Evolutionary conservation across 2,888 invertebrate genomes (phyloP).

Genomic region (Cephonodes hylas): DNA sequence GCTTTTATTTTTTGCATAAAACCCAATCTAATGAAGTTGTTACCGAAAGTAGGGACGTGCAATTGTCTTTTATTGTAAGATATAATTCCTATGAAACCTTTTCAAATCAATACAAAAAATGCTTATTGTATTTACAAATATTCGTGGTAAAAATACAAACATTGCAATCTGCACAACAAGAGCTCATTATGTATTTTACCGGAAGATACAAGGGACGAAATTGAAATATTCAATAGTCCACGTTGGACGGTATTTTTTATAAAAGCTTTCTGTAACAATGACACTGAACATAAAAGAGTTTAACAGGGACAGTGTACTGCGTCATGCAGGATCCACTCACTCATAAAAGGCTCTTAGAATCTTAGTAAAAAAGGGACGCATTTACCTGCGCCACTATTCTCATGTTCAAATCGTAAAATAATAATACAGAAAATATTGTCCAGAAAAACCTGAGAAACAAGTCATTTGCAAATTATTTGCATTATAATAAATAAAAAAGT

Average conservation of each 20-base stretch:
- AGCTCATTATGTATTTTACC: neutral
- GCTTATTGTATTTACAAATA: no score
- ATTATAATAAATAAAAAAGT: neutral
- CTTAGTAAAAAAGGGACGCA: constrained; percentile 16
- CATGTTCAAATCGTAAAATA: neutral
- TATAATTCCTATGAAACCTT: no score
- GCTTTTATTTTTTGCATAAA: no score
- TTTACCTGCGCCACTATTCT: constrained; percentile 14
- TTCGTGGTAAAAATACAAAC: no score
- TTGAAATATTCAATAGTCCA: neutral
- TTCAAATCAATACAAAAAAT: no score
- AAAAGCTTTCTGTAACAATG: constrained; percentile 16
- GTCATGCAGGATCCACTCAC: constrained; percentile 1
- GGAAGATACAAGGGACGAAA: neutral
- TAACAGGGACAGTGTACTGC: constrained; percentile 2
- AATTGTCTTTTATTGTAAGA: no score
- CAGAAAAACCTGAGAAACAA: neutral
- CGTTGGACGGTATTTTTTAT: neutral
- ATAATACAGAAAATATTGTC: neutral
- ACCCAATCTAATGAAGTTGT: no score
- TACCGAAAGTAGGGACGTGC: no score
- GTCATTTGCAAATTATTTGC: neutral
- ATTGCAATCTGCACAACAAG: no score
- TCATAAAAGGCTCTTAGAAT: constrained; percentile 3
- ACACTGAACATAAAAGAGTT: constrained; percentile 17